Base-by-base conservation (phyloP, 1,140 invertebrate species). In the Leptopilina clavipes region DNA sequence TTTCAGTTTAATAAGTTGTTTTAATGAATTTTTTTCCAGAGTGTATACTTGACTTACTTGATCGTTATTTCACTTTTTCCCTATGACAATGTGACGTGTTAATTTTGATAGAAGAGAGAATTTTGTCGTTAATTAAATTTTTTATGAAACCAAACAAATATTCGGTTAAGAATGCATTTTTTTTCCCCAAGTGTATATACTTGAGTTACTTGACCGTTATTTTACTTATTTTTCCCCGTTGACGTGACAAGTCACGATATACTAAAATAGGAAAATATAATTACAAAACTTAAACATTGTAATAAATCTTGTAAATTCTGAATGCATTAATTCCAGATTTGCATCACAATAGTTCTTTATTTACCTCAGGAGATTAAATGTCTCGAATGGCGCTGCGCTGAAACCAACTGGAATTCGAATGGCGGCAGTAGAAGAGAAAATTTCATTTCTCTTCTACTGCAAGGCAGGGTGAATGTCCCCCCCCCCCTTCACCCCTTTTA, bases 381-480 rank as follows among this genome's bases (percentile, higher is more conserved):
- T 65, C 22, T 65, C 59, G 25, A 31, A 65, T 65, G 11, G 14
- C 19, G 22, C 22, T 31, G 56, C n/a, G n/a, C n/a, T n/a, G 25
- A 22, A 65, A 65, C 14, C 59, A 31, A 65, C 12, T 31, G 22
- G 25, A 65, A 65, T 65, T 31, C 22, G 22, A 65, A 65, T 65
- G 25, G 25, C 59, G 25, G 59, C n/a, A 31, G 22, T 65, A 31
- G 22, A 65, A 31, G 22, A 65, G 59, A 73, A 77, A 77, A 70
- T 73, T 77, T 73, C 71, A 77, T 77, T 70, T 77, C 22, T 65
- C 59, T 65, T 31, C 22, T 31, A n/a, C 59, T 31, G 59, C 25
- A n/a, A 37, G 22, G 22, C 19, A 19, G 17, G 19, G 22, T 31
- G 25, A 7, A 1, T 12, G 22, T 8, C 59, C 22, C 25, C 59